Evolutionary conservation across 2,113 vertebrate genomes (phyloP).

Genomic region (Perognathus longimembris): DNA sequence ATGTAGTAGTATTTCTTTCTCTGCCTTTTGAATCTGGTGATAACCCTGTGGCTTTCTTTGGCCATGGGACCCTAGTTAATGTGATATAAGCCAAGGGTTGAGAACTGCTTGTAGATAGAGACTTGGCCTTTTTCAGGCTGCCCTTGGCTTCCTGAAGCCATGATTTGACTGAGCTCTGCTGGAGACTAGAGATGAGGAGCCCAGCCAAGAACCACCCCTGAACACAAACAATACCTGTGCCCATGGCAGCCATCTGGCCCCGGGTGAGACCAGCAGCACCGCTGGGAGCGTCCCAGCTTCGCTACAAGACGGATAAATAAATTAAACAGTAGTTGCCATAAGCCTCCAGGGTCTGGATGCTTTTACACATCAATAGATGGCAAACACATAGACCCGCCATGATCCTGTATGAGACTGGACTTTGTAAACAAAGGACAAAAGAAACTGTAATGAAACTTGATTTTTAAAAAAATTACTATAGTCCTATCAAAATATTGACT

Average conservation of each 20-base stretch:
- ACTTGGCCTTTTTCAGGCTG: not conserved
- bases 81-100: not conserved
- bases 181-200: not conserved
- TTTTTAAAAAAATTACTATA: no score
- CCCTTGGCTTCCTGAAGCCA: not conserved
- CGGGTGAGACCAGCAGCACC: not conserved
- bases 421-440: constrained; percentile 17
- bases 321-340: not conserved
- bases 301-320: not conserved
- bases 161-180: not conserved
- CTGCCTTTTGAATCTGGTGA: not conserved
- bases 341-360: not conserved
- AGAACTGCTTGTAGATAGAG: not conserved
- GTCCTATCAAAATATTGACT: constrained; percentile 8
- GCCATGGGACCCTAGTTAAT: not conserved
- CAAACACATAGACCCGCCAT: not conserved
- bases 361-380: not conserved
- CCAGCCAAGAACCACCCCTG: not conserved
- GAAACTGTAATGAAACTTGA: not conserved
- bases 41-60: not conserved
- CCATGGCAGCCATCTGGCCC: not conserved
- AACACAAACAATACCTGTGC: not conserved
- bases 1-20: not conserved
- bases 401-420: not conserved
- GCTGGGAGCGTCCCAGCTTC: not conserved